These are phyloP conservation scores for Phodopus roborovskii DNA, from an alignment of 2,113 vertebrate genomes.

Conservation along the genomic window DNA sequence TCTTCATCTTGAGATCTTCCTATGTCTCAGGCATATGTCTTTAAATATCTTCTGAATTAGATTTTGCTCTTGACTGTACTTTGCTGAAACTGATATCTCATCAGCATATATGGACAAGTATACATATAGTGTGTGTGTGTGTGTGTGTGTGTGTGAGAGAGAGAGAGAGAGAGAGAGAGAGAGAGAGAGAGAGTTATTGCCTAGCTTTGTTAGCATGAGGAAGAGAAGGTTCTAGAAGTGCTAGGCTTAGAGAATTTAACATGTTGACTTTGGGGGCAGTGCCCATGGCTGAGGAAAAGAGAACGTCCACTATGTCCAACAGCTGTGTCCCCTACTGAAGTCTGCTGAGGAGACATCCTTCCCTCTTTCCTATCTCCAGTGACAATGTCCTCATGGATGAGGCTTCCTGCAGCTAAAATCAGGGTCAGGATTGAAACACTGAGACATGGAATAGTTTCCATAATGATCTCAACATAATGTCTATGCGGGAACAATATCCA, in stretches of 20 bases:
- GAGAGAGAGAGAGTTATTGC: too few species aligned
- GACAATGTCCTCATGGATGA: neutral
- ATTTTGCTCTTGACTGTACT: neutral
- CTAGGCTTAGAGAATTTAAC: too few species aligned
- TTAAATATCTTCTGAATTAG: slow-evolving; percentile 44
- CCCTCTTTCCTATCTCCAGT: neutral
- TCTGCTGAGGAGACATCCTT: neutral
- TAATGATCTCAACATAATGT: neutral
- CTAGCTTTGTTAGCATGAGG: neutral
- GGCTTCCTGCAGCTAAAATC: neutral
- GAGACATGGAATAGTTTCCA: neutral
- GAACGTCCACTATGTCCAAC: accelerated
- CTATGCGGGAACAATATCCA: neutral
- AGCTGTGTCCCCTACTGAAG: neutral
- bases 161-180: too few species aligned
- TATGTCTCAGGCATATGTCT: neutral
- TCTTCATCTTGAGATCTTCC: slow-evolving; percentile 37
- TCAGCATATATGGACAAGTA: neutral
- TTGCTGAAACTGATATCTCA: neutral
- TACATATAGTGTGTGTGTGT: neutral
- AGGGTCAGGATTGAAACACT: neutral
- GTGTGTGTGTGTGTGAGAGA: neutral
- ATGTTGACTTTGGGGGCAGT: neutral
- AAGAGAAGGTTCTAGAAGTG: neutral
- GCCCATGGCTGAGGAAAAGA: neutral